Percentiles rank a stretch among this genome's conserved stretches.
These are phyloP conservation scores for Cryptocephalus moraei DNA, from an alignment of 2,888 invertebrate species.

Conservation along the genomic window DNA sequence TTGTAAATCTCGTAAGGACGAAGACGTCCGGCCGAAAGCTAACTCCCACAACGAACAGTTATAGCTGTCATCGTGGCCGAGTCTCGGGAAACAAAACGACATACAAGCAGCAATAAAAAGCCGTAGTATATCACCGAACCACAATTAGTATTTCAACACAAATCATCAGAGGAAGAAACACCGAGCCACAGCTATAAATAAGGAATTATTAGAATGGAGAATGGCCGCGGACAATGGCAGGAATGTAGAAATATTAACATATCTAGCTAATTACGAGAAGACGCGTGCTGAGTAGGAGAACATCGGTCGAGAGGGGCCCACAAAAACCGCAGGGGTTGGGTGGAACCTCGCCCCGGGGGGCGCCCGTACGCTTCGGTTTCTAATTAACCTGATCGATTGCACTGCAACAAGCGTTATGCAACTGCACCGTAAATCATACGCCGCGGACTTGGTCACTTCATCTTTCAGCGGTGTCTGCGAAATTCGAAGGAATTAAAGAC, in stretches of 20 bases:
- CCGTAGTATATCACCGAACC: too few relatives aligned
- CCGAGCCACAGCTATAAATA: background rate
- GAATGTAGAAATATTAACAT: slow-evolving; percentile 23
- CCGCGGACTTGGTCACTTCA: too few relatives aligned
- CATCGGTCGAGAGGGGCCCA: slow-evolving; percentile 17
- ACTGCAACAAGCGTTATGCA: slow-evolving; percentile 21
- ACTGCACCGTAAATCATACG: slow-evolving; percentile 19
- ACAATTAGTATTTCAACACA: too few relatives aligned
- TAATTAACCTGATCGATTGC: slow-evolving; percentile 37
- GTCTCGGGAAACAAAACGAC: too few relatives aligned
- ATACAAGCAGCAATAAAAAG: too few relatives aligned
- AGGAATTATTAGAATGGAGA: background rate
- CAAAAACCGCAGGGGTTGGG: slow-evolving; percentile 26
- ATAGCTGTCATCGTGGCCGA: too few relatives aligned
- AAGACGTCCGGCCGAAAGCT: too few relatives aligned
- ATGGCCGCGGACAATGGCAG: slow-evolving; percentile 12
- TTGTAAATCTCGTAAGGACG: too few relatives aligned
- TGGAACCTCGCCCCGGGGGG: slow-evolving; percentile 27
- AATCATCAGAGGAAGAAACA: too few relatives aligned
- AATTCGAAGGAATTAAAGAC: too few relatives aligned
- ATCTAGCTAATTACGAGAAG: slow-evolving; percentile 21
- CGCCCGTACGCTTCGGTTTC: slow-evolving; percentile 32
- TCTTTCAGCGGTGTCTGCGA: too few relatives aligned
- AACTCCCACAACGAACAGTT: too few relatives aligned
- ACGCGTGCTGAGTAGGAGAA: slow-evolving; percentile 17